Base-by-base conservation (phyloP, 2,888 invertebrate genomes). In the Xanthia togata region DNA sequence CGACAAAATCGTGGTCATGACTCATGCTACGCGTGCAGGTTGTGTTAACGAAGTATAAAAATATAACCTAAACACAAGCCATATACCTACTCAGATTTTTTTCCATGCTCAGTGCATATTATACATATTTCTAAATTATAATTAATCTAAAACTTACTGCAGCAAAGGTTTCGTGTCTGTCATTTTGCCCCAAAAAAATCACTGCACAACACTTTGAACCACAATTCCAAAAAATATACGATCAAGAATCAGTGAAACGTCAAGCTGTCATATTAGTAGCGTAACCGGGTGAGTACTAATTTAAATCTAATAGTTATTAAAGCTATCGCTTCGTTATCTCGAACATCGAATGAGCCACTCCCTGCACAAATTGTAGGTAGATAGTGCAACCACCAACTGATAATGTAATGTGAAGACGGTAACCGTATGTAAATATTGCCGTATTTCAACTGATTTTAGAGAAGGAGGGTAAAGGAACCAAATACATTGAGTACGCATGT, bases 151-250 rank as follows among this genome's bases (percentile, higher is more conserved):
- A 81, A 95, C 96, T 95, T 88, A 96, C 95, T 92, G 89, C 60
- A 96, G 75, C 67, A 95, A 87, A 3, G 95, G 95, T 69, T 93
- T 93, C 60, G 84, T 89, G 74, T 94, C 94, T 6, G 90, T 89
- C 94, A 94, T 95, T 79, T 83, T 90, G 63, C 76, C 78, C 57
- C 55, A 64, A 72, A 81, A 69, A 74, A 67, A 69, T 68, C 75
- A 85, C 78, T 50, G 12, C 86, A 86, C 84, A 57, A 47, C 87
- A 88, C 88, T 70, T 44, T 26, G 0, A 71, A 77, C 4, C 57
- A 73, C 67, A 50, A 71, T 60, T 38, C 23, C 26, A 71, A 77
- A 70, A 73, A 81, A n/a, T 38, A 64, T 23, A 67, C 67, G 20
- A 50, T 38, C 55, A 44, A 60, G 44, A 67, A 44, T 70, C 47